Evolutionary conservation across 1,140 invertebrate genomes (phyloP), one percentile per base, ranked within the genome.

Genomic region (Colletes latitarsis): DNA sequence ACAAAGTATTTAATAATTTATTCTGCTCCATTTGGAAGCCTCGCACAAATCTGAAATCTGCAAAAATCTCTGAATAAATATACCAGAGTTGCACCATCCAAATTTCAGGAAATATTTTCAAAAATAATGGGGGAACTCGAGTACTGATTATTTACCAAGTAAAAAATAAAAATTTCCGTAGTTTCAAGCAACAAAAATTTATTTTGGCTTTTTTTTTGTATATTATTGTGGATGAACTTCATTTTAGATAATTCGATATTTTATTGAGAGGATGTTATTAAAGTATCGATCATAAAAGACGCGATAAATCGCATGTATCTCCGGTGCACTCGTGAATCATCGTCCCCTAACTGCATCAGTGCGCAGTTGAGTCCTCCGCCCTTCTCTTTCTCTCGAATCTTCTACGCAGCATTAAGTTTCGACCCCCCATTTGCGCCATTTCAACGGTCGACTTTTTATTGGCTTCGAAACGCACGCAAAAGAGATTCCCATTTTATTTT

Each of bases 361-460:
- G 73, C 79, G 79, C 73, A 81, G 79, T 63, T 21, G 0, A 6
- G 12, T n/a, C 64, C n/a, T 19, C 43, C 57, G 53, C 64, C 66
- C 57, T 77, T 69, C 64, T 67, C 64, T 19, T 2, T 30, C 68
- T 75, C 30, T 64, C 39, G 19, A 9, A 70, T 77, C 66, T 81
- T 81, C 79, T 77, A 81, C 73, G 78, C 78, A 81, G 78, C 57
- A 69, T 76, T 71, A 81, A 81, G 79, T 78, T 71, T 9, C 12
- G 67, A 83, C 78, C 81, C 75, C 66, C 21, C 64, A 14, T 14
- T 63, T n/a, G 39, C 69, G 74, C n/a, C 71, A 67, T 60, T 52
- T 63, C 63, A 74, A 63, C 63, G 46, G 43, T 19, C 41, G 43
- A 67, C 21, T 74, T 75, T 67, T 74, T 52, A 30, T 55, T 21